Base-by-base conservation (phyloP, 2,797 vertebrate genomes). In the Pseudochirops cupreus region DNA sequence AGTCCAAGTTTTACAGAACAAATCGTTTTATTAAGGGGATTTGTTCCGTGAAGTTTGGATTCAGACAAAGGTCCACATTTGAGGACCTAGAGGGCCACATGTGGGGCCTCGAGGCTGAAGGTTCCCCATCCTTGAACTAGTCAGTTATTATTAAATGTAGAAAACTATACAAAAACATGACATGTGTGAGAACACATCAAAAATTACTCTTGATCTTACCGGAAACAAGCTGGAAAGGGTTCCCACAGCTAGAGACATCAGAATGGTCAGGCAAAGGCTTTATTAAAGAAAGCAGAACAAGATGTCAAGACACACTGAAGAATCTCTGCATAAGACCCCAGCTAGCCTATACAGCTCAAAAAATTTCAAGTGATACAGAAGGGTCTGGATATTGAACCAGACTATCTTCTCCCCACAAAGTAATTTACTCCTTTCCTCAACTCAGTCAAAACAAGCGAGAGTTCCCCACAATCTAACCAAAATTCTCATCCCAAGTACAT, bases 201-300 rank as follows among this genome's bases (percentile, higher is more conserved):
- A 82, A 24, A 50, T 50, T 39, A 46, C 6, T 82, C n/a, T 46
- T 39, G n/a, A 89, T 98, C 99, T 99, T 98, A 99, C 99, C 99
- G 99, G 99, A 99, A 99, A 99, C 99, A 99, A 99, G 99, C 98
- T 99, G 99, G 99, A 99, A 99, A 98, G 99, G 99, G 97, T 98
- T 98, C 99, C 99, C 99, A 99, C 99, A 99, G 98, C 98, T 98
- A 98, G 99, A 98, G 96, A 99, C 98, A 98, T 98, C 99, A 98
- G 99, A 98, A 95, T 99, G 99, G 98, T 99, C 99, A 98, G 99
- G 99, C 98, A 99, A 99, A 99, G 99, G 99, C 99, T 99, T 96
- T 50, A 87, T 50, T 50, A 87, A 82, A 97, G 96, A 98, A 95
- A 98, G 96, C 24, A 97, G 95, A 98, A 98, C 67, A 98, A 52